Conservation (phyloP, 2,888 invertebrate species). For the Latheticus oryzae region DNA sequence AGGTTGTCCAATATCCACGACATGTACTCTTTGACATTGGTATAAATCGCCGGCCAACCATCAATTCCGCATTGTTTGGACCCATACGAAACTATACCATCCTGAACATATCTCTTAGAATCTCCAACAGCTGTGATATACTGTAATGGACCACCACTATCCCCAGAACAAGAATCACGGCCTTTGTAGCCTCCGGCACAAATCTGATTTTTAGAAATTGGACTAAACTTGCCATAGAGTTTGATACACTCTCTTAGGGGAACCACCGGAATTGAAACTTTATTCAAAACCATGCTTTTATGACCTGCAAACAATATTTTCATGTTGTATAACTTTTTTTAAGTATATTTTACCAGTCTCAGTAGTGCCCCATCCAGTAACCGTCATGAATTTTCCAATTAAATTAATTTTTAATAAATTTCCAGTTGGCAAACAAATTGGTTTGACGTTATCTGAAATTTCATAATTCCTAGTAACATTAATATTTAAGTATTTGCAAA, state of each 20-base stretch:
- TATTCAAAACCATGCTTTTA: slow-evolving; percentile 60
- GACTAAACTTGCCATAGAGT: slow-evolving; percentile 42
- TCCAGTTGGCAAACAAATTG: slow-evolving; percentile 25
- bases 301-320: slow-evolving; percentile 49
- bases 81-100: slow-evolving; percentile 30
- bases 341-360: slow-evolving; percentile 67
- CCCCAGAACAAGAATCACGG: slow-evolving; percentile 75
- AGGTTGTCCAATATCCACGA: slow-evolving; percentile 24
- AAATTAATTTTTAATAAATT: slow-evolving; percentile 54
- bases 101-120: slow-evolving; percentile 15
- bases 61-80: slow-evolving; percentile 14
- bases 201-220: slow-evolving; percentile 64
- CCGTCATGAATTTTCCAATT: slow-evolving; percentile 69
- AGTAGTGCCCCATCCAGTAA: slow-evolving; percentile 82
- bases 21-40: slow-evolving; percentile 21
- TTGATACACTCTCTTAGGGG: slow-evolving; percentile 56
- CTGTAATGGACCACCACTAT: slow-evolving; percentile 76
- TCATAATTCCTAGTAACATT: no score
- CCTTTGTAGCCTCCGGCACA: slow-evolving; percentile 73
- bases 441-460: slow-evolving; percentile 20
- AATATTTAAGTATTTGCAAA: no score
- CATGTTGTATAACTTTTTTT: not conserved
- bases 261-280: slow-evolving; percentile 64
- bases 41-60: slow-evolving; percentile 20
- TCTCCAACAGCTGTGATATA: slow-evolving; percentile 59